Base-by-base conservation (phyloP, 1,140 invertebrate species). In the Bombus polaris region DNA sequence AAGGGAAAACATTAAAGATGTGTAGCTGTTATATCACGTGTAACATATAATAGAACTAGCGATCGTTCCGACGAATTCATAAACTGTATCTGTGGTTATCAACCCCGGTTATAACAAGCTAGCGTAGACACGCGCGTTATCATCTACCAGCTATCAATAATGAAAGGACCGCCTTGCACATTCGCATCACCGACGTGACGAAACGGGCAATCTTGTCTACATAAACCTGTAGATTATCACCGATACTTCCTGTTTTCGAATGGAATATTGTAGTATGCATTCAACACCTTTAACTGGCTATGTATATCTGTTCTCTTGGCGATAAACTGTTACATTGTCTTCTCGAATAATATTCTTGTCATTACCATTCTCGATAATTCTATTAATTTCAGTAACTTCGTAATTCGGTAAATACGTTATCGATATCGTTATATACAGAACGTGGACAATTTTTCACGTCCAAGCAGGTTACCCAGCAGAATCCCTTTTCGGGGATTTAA, bases 141-240 rank as follows among this genome's bases (percentile, higher is more conserved):
- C 81, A 89, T 83, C 75, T 22, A 35, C 71, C 25, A 78, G 83
- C 71, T 85, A 75, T 66, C 89, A 91, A 91, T 91, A 91, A 90
- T 88, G 73, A 66, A 88, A 83, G 68, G 39, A n/a, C 59, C 53
- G 66, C 59, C 66, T 75, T 77, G 73, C 68, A 47, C 72, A 83
- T 74, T 82, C 90, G 68, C 83, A 85, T 88, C 88, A 87, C 86
- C 72, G 42, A 65, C 73, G 68, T 83, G 84, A 84, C 72, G 86
- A 81, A 82, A 82, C 81, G 80, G 53, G 76, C 90, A 91, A 88
- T 91, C 83, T 81, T 74, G 83, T 74, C 25, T n/a, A 65, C 75
- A 59, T 91, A 88, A 91, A 88, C 87, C 90, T 84, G 70, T 44
- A 78, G 85, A 87, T 91, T 91, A 91, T 81, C 75, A 79, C 66